Evolutionary conservation across 2,797 vertebrate genomes (phyloP), one percentile per base, ranked within the genome.

Genomic region (Manis crassicaudata): DNA sequence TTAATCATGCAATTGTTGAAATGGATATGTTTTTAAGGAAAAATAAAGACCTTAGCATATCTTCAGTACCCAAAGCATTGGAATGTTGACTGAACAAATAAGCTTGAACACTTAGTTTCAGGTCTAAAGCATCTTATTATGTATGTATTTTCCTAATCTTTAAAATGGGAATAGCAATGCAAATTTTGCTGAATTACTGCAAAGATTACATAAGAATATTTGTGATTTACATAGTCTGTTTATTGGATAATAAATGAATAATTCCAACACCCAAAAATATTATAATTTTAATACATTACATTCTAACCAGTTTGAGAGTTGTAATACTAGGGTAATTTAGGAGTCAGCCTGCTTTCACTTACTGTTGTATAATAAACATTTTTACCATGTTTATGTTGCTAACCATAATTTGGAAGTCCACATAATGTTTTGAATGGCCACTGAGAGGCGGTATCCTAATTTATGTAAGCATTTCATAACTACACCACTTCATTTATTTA

Each of bases 141-240:
- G 67, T 62, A 35, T 21, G 2, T 70, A 81, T 72, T 83, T 67
- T 75, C 81, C 23, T 86, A 21, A 65, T 35, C 9, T 46, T 87
- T 96, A 72, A 90, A 93, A 76, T 82, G n/a, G 35, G 21, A 13
- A 80, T 7, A 35, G 7, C 7, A 91, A 84, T 90, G 50, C 6
- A 79, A 92, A 86, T 52, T 60, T 58, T 93, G 35, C 37, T 70
- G 62, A n/a, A 2, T 68, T 88, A 32, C 43, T 75, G 21, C 52
- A 88, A 88, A 29, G 10, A 88, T 60, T 95, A 87, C 81, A 88
- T 60, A 60, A 93, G 70, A 96, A 68, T 72, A 52, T 50, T 68
- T 70, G 20, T 88, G 21, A 46, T 65, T 87, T 88, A 58, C n/a
- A 32, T 29, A 92, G 17, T 43, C 13, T 70, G 21, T 18, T 81